These are phyloP conservation scores for Hippocampus mohnikei DNA, from an alignment of 2,113 vertebrate species.

Conservation along the genomic window DNA sequence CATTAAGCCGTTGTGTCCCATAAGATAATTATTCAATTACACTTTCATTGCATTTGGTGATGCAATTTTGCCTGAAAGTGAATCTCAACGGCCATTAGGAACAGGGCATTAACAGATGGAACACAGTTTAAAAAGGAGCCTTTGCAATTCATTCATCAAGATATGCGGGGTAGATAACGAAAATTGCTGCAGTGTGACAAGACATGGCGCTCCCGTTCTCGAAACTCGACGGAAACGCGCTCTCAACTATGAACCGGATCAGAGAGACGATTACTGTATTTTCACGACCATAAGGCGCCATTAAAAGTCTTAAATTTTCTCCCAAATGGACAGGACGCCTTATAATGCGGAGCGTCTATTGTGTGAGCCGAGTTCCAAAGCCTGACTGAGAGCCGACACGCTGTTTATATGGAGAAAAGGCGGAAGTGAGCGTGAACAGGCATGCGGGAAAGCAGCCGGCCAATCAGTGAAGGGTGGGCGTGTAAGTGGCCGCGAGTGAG, in stretches of 20 bases:
- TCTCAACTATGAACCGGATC: conserved; percentile 21
- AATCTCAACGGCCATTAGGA: conserved; percentile 36
- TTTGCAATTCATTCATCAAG: conserved; percentile 8
- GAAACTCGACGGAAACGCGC: conserved; percentile 6
- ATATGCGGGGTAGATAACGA: conserved; percentile 25
- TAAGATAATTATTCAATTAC: conserved; percentile 69
- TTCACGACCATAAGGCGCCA: no score
- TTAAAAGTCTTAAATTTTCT: no score
- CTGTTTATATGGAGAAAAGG: no score
- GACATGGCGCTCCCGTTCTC: not conserved
- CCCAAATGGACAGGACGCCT: no score
- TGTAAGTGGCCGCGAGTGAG: no score
- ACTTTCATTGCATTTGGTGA: conserved; percentile 62
- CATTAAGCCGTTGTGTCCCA: conserved; percentile 59
- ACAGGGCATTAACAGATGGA: conserved; percentile 28
- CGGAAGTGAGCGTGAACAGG: no score
- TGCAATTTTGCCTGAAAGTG: conserved; percentile 36
- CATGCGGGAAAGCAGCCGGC: no score
- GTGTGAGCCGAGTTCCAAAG: no score
- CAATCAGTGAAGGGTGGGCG: no score
- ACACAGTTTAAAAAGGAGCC: conserved; percentile 19
- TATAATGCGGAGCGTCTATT: no score
- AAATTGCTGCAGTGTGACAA: conserved; percentile 26
- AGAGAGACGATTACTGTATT: conserved; percentile 14
- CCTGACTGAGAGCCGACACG: no score